These are phyloP conservation scores for Zosterops pallidus DNA, from an alignment of 2,113 vertebrate species.

Conservation along the genomic window DNA sequence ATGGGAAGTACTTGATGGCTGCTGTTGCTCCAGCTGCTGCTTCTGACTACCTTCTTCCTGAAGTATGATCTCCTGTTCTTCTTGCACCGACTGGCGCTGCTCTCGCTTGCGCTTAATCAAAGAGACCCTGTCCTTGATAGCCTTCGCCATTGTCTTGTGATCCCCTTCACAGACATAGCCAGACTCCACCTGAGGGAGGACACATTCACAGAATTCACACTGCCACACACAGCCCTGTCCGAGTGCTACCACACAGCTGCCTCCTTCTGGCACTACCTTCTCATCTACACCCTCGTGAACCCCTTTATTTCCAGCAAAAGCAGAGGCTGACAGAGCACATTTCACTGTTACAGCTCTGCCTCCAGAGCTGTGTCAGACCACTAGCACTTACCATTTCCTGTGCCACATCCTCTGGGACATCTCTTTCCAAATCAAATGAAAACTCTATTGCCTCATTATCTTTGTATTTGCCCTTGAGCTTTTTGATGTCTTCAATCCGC, in stretches of 20 bases:
- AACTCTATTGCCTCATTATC: conserved; percentile 99
- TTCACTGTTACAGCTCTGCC: neutral
- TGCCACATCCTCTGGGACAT: conserved; percentile 96
- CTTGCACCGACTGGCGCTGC: conserved; percentile 90
- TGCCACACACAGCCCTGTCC: neutral
- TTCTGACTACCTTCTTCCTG: conserved; percentile 81
- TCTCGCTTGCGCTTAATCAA: conserved; percentile 94
- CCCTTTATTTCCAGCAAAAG: neutral
- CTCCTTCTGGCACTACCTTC: neutral
- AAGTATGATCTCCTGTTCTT: conserved; percentile 91
- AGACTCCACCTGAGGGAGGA: conserved; percentile 88
- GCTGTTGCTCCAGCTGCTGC: conserved; percentile 76
- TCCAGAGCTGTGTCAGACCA: neutral
- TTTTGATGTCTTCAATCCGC: conserved; percentile 96
- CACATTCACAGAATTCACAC: conserved; percentile 23
- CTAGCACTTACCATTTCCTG: conserved; percentile 94
- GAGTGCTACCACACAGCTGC: neutral
- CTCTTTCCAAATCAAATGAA: conserved; percentile 94
- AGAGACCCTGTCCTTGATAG: conserved; percentile 97
- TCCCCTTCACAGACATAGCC: conserved; percentile 97
- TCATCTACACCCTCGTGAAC: neutral
- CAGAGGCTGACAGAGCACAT: neutral
- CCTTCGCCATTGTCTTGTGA: conserved; percentile 99
- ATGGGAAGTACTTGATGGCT: conserved; percentile 67
- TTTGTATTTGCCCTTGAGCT: conserved; percentile 98